These are phyloP conservation scores for Megalops atlanticus DNA, from an alignment of 2,113 vertebrate species.

Conservation along the genomic window DNA sequence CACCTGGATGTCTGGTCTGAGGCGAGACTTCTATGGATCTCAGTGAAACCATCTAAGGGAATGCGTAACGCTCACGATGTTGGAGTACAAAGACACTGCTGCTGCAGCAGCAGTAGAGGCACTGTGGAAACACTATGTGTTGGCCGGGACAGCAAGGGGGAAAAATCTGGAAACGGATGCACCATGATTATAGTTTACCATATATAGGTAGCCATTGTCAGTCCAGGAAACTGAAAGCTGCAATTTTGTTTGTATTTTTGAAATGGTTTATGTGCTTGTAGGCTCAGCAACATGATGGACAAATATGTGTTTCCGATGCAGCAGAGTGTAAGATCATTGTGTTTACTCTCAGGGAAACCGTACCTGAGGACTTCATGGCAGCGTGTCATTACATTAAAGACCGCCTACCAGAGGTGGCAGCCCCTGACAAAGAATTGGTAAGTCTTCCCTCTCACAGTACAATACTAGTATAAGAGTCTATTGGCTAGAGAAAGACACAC, in stretches of 20 bases:
- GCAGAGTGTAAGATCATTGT: neutral
- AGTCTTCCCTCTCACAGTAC: slow-evolving; percentile 19
- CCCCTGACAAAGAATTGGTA: slow-evolving; percentile 85
- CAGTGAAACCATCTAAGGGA: no score
- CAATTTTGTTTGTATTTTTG: slow-evolving; percentile 7
- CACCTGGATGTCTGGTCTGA: neutral
- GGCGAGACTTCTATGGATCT: neutral
- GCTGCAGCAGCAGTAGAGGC: neutral
- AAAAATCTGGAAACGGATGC: slow-evolving; percentile 1
- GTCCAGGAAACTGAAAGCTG: slow-evolving; percentile 7
- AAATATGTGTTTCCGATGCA: neutral
- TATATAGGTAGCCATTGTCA: neutral
- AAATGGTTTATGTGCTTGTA: neutral
- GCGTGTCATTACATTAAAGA: slow-evolving; percentile 81
- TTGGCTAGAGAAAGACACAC: no score
- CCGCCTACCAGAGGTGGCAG: slow-evolving; percentile 78
- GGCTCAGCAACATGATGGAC: neutral
- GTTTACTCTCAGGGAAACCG: slow-evolving; percentile 71
- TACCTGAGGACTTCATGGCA: slow-evolving; percentile 81
- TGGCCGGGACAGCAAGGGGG: neutral
- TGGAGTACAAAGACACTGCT: neutral
- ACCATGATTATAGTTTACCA: slow-evolving; percentile 25
- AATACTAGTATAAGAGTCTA: no score
- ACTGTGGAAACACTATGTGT: neutral
- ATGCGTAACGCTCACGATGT: neutral